phyloP scores from a whole-genome alignment of 2,113 vertebrate genomes.

The Excalfactoria chinensis region DNA sequence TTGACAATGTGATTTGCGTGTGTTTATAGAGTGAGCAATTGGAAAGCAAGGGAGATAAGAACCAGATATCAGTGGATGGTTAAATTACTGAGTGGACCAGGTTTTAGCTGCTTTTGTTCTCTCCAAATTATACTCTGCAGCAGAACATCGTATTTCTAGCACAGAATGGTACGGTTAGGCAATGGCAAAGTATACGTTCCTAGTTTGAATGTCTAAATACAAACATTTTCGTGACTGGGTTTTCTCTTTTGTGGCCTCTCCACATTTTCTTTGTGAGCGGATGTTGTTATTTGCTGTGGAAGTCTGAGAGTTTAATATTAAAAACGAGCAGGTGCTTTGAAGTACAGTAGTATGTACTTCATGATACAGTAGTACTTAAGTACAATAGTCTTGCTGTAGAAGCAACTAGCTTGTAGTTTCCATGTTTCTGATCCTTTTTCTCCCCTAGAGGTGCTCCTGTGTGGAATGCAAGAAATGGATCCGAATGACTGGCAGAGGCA shows the following conservation, averaged over 20 bases:
- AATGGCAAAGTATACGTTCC: not conserved
- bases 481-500: constrained; percentile 96
- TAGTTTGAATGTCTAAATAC: not conserved
- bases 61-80: not conserved
- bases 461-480: constrained; percentile 99
- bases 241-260: too few species aligned
- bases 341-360: too few species aligned
- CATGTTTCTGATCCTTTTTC: not conserved
- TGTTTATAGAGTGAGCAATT: not conserved
- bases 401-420: not conserved
- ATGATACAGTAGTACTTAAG: not conserved
- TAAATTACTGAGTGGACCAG: not conserved
- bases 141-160: not conserved
- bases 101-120: not conserved
- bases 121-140: not conserved
- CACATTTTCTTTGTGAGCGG: too few species aligned
- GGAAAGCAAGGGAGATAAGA: not conserved
- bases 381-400: not conserved
- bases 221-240: too few species aligned
- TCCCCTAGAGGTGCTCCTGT: constrained; percentile 91
- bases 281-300: not conserved
- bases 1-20: not conserved
- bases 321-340: not conserved
- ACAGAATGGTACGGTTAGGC: not conserved
- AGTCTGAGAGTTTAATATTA: not conserved